phyloP scores from a whole-genome alignment of 2,888 invertebrate genomes.

The Dasysyrphus tricinctus region DNA sequence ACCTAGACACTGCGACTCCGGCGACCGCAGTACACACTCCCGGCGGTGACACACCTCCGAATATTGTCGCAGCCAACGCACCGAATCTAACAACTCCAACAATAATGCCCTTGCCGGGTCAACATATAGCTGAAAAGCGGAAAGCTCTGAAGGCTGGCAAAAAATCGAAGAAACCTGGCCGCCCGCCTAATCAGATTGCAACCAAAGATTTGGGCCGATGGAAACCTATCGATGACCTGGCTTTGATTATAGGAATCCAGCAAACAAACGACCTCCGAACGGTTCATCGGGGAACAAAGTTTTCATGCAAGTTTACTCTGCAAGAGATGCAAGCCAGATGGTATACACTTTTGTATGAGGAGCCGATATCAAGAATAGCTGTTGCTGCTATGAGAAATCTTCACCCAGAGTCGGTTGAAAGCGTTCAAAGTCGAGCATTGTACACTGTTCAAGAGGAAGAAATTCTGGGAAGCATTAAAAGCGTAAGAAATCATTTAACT shows the following conservation, averaged over 20 bases:
- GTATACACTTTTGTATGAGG: constrained; percentile 97
- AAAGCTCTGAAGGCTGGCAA: constrained; percentile 66
- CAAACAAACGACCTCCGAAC: constrained; percentile 93
- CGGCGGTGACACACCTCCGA: constrained; percentile 56
- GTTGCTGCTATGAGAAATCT: constrained; percentile 96
- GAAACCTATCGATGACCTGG: constrained; percentile 98
- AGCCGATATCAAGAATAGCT: constrained; percentile 95
- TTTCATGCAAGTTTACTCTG: constrained; percentile 96
- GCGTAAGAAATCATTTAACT: constrained; percentile 85
- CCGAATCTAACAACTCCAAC: constrained; percentile 69
- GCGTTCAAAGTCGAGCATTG: constrained; percentile 93
- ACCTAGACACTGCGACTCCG: constrained; percentile 27
- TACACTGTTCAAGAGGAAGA: constrained; percentile 96
- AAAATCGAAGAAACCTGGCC: constrained; percentile 79
- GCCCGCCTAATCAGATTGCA: constrained; percentile 84
- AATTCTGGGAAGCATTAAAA: constrained; percentile 90
- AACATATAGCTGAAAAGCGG: constrained; percentile 70
- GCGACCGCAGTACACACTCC: constrained; percentile 38
- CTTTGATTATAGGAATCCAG: constrained; percentile 95
- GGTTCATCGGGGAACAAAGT: constrained; percentile 96
- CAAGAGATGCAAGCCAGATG: constrained; percentile 97
- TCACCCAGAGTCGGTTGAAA: constrained; percentile 94
- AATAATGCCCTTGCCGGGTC: constrained; percentile 49
- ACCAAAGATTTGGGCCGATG: constrained; percentile 95
- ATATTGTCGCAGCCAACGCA: constrained; percentile 59